Evolutionary conservation across 2,113 vertebrate species (phyloP).

Genomic region (Meles meles): DNA sequence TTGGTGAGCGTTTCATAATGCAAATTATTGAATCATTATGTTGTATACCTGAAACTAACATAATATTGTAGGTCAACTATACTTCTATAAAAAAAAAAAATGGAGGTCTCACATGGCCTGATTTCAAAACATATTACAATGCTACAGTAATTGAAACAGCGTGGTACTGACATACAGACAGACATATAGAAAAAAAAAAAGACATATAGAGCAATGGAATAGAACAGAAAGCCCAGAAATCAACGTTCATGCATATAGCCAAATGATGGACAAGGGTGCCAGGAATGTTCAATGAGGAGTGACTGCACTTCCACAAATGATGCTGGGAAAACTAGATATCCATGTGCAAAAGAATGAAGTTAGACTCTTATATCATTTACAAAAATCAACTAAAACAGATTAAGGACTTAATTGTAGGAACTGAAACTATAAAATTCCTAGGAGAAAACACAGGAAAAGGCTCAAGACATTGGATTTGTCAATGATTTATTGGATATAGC

Average conservation of each 20-base stretch:
- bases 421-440: neutral
- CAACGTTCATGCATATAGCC: neutral
- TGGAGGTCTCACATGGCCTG: neutral
- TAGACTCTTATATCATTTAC: neutral
- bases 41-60: neutral
- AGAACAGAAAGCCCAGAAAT: neutral
- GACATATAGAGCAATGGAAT: neutral
- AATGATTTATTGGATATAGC: neutral
- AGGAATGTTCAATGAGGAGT: neutral
- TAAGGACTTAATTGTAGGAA: neutral
- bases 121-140: neutral
- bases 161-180: neutral
- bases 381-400: neutral
- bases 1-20: neutral
- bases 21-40: neutral
- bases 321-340: neutral
- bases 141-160: neutral
- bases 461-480: neutral
- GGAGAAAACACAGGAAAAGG: neutral
- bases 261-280: neutral
- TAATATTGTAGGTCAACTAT: neutral
- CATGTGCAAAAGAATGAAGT: neutral
- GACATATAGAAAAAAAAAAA: neutral
- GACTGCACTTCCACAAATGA: neutral
- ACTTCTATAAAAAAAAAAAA: neutral